Percentiles rank a stretch among this genome's conserved stretches.
These are phyloP conservation scores for Calephelis perditalis DNA, from an alignment of 2,888 invertebrate species.

Conservation along the genomic window DNA sequence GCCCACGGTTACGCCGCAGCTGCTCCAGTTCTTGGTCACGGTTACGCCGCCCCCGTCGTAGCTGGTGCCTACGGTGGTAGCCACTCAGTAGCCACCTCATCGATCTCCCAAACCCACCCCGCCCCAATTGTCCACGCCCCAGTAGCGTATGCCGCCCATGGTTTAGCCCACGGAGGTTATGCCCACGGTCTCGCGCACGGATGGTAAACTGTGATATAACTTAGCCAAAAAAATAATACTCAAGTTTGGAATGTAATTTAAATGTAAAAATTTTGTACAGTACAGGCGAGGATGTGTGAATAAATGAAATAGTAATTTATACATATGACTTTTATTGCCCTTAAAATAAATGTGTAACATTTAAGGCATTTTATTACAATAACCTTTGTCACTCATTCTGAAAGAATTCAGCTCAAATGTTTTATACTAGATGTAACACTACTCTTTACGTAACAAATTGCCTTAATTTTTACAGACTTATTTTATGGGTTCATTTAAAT, in stretches of 20 bases:
- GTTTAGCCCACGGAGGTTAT: constrained; percentile 31
- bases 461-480: no score
- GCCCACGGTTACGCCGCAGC: constrained; percentile 20
- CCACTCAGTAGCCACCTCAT: constrained; percentile 53
- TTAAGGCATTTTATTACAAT: constrained; percentile 11
- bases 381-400: neutral
- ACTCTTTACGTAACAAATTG: no score
- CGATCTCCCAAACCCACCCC: constrained; percentile 62
- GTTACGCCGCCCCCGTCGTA: constrained; percentile 43
- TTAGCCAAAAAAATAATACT: constrained; percentile 67
- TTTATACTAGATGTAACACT: neutral
- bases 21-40: constrained; percentile 34
- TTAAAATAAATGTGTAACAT: neutral
- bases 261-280: constrained; percentile 54
- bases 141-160: constrained; percentile 40
- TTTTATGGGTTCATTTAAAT: no score
- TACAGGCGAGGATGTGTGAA: constrained; percentile 73
- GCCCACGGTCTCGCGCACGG: constrained; percentile 44
- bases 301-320: constrained; percentile 54
- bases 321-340: constrained; percentile 23
- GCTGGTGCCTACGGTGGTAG: constrained; percentile 41
- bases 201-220: constrained; percentile 71
- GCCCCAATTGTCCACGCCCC: constrained; percentile 50
- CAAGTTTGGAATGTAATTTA: constrained; percentile 67
- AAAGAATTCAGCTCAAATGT: neutral